Percentiles rank a stretch among this genome's conserved stretches.
Evolutionary conservation across 2,888 invertebrate species (phyloP).

Genomic region (Rhamnusium bicolor): DNA sequence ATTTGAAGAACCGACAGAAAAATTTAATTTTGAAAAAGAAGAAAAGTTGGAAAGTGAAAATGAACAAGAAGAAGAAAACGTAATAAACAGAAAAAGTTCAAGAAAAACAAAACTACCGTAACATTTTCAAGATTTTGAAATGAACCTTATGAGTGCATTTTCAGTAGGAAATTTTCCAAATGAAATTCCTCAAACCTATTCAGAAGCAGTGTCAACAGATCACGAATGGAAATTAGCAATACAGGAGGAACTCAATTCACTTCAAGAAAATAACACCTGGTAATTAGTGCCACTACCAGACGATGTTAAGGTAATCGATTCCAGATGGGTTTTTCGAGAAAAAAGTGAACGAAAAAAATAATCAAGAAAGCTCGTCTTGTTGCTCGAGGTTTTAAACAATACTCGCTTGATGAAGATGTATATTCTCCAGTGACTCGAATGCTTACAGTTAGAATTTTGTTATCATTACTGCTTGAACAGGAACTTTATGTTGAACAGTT

Average conservation of each 20-base stretch:
- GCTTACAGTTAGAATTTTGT: slow-evolving; percentile 45
- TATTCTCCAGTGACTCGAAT: slow-evolving; percentile 53
- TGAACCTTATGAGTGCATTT: slow-evolving; percentile 21
- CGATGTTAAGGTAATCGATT: slow-evolving; percentile 46
- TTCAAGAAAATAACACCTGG: slow-evolving; percentile 48
- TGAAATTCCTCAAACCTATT: slow-evolving; percentile 45
- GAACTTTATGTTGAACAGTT: slow-evolving; percentile 39
- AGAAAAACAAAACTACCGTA: slow-evolving; percentile 31
- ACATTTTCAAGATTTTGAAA: slow-evolving; percentile 36
- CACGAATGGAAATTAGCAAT: slow-evolving; percentile 48
- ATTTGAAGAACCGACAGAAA: too few relatives aligned
- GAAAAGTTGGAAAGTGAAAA: too few relatives aligned
- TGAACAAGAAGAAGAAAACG: too few relatives aligned
- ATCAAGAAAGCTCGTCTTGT: slow-evolving; percentile 50
- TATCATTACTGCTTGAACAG: slow-evolving; percentile 40
- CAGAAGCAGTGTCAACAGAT: slow-evolving; percentile 29
- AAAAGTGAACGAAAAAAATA: slow-evolving; percentile 37
- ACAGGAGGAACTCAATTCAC: slow-evolving; percentile 41
- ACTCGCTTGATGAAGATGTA: slow-evolving; percentile 37
- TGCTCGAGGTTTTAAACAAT: slow-evolving; percentile 51
- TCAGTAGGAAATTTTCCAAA: slow-evolving; percentile 31
- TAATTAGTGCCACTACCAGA: slow-evolving; percentile 39
- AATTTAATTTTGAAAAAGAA: too few relatives aligned
- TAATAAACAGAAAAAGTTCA: slow-evolving; percentile 19
- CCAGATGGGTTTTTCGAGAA: slow-evolving; percentile 47